A percentile compares a stretch with the other conserved stretches of the same genome.
Evolutionary conservation across 2,888 invertebrate species (phyloP).

Genomic region (Tachina lurida): DNA sequence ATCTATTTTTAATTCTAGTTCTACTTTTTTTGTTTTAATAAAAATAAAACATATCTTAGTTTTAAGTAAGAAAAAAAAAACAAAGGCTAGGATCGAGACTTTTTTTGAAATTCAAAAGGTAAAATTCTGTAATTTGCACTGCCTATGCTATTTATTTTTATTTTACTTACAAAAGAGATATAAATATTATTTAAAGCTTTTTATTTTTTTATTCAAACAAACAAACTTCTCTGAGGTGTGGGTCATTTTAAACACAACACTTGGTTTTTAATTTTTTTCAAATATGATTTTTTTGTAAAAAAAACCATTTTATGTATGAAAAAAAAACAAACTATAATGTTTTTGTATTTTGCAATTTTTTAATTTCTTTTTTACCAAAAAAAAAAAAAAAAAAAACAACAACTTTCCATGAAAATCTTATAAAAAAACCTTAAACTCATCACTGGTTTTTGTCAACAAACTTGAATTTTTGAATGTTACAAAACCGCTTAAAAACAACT

Average conservation of each 20-base stretch:
- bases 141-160: conserved; percentile 61
- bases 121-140: conserved; percentile 72
- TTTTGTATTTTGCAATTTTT: conserved; percentile 72
- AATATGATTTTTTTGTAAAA: conserved; percentile 64
- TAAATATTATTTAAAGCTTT: background rate
- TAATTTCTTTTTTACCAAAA: conserved; percentile 66
- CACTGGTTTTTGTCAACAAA: conserved; percentile 70
- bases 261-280: conserved; percentile 27
- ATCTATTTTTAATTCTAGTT: conserved; percentile 3
- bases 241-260: conserved; percentile 47
- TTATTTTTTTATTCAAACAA: conserved; percentile 33
- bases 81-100: conserved; percentile 65
- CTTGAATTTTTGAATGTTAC: conserved; percentile 73
- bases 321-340: conserved; percentile 62
- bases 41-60: conserved; percentile 1
- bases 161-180: background rate
- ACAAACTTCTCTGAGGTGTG: conserved; percentile 56
- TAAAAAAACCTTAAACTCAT: conserved; percentile 47
- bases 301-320: conserved; percentile 56
- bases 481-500: conserved; percentile 57
- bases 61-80: conserved; percentile 37
- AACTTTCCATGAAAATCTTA: conserved; percentile 58
- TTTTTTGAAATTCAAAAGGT: conserved; percentile 48
- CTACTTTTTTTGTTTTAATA: conserved; percentile 20
- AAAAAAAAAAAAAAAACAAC: conserved; percentile 51